Evolutionary conservation across 2,888 invertebrate species (phyloP).

Genomic region (Terebella lapidaria): DNA sequence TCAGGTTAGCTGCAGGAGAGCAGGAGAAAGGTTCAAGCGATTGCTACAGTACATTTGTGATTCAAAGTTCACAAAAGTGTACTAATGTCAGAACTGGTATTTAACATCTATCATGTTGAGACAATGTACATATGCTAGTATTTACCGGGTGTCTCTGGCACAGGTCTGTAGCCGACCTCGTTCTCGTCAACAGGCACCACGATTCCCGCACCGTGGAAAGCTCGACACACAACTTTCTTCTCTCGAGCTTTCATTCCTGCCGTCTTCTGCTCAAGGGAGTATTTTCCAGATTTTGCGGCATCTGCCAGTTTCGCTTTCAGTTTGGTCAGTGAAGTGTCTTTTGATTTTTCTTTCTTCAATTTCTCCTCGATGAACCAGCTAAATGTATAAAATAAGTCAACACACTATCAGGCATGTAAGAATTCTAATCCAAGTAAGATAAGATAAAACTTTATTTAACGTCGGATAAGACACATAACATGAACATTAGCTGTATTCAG

Average conservation of each 20-base stretch:
- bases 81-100: not conserved
- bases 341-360: constrained; percentile 25
- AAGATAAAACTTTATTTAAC: too few species aligned
- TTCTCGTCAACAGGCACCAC: constrained; percentile 72
- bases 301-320: constrained; percentile 63
- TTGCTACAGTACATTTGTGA: too few species aligned
- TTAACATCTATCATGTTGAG: not conserved
- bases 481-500: too few species aligned
- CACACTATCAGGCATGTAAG: not conserved
- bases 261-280: constrained; percentile 61
- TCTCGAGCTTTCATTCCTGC: constrained; percentile 58
- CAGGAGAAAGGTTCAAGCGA: too few species aligned
- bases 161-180: constrained; percentile 75
- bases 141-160: constrained; percentile 61
- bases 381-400: constrained; percentile 9
- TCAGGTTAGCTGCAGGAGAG: constrained; percentile 65
- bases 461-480: too few species aligned
- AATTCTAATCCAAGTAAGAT: not conserved
- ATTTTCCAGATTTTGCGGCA: constrained; percentile 62
- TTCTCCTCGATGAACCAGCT: constrained; percentile 37
- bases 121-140: not conserved
- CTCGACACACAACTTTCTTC: constrained; percentile 31
- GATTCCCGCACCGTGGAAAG: constrained; percentile 48
- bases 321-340: constrained; percentile 40
- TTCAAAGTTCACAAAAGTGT: not conserved